Evolutionary conservation across 2,113 vertebrate genomes (phyloP).

Genomic region (Tapirus terrestris): DNA sequence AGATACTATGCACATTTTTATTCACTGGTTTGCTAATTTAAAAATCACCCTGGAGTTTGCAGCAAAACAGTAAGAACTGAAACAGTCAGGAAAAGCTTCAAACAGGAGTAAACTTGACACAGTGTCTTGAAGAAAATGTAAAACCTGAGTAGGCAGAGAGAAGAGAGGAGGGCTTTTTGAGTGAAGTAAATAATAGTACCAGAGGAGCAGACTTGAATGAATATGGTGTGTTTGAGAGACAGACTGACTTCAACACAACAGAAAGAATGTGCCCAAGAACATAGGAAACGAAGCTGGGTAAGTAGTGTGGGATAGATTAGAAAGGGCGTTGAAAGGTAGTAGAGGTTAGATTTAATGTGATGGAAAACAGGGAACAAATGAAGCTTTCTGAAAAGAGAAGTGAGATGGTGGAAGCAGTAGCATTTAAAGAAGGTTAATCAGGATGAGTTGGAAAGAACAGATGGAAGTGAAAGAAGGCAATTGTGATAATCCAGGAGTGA

Average conservation of each 20-base stretch:
- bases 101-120: neutral
- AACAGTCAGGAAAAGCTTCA: neutral
- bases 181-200: neutral
- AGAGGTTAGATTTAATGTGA: neutral
- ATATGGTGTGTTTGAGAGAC: neutral
- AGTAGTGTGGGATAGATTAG: neutral
- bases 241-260: neutral
- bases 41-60: slow-evolving; percentile 33
- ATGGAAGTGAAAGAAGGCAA: neutral
- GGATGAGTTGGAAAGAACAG: neutral
- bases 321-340: neutral
- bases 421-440: slow-evolving; percentile 27
- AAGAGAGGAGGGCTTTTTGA: neutral
- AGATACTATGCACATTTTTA: neutral
- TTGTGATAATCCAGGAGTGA: neutral
- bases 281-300: slow-evolving; percentile 36
- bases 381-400: neutral
- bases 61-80: neutral
- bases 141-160: neutral
- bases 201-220: neutral
- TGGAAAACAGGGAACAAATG: neutral
- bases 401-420: neutral
- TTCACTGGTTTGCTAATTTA: neutral
- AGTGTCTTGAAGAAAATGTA: slow-evolving; percentile 17
- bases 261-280: neutral